phyloP scores from a whole-genome alignment of 1,140 invertebrate species.

The Cecropterus lyciades region DNA sequence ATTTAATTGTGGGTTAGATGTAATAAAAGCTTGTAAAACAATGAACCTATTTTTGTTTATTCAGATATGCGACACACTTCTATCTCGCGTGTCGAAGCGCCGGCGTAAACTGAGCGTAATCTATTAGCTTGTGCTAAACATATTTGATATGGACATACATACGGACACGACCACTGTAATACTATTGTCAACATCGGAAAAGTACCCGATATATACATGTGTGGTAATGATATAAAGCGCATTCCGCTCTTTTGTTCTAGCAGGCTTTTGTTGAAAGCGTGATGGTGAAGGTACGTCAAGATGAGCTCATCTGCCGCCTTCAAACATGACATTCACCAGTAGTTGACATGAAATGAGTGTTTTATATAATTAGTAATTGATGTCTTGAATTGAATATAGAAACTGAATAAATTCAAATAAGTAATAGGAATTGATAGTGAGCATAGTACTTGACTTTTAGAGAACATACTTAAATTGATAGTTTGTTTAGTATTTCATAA shows the following conservation, averaged over 20 bases:
- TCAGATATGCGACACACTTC: constrained; percentile 11
- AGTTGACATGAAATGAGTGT: no score
- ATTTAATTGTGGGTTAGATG: neutral
- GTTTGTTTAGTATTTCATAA: no score
- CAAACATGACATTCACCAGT: no score
- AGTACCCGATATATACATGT: constrained; percentile 56
- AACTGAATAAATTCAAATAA: no score
- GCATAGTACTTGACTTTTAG: no score
- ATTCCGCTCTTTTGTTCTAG: constrained; percentile 38
- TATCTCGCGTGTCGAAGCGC: constrained; percentile 39
- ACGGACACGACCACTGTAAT: constrained; percentile 53
- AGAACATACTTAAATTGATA: no score
- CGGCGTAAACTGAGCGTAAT: constrained; percentile 58
- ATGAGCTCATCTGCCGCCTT: no score
- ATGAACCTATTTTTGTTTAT: constrained; percentile 1
- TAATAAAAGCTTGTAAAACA: neutral
- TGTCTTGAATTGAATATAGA: no score
- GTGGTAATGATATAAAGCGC: constrained; percentile 32
- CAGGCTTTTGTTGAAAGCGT: constrained; percentile 37
- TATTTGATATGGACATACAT: constrained; percentile 71
- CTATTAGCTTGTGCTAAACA: constrained; percentile 72
- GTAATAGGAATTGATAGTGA: no score
- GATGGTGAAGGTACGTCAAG: constrained; percentile 18
- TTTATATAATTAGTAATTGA: no score
- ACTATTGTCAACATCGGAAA: constrained; percentile 73